These are phyloP conservation scores for Drosophila seclusa DNA, from an alignment of 2,888 invertebrate species.

Conservation along the genomic window DNA sequence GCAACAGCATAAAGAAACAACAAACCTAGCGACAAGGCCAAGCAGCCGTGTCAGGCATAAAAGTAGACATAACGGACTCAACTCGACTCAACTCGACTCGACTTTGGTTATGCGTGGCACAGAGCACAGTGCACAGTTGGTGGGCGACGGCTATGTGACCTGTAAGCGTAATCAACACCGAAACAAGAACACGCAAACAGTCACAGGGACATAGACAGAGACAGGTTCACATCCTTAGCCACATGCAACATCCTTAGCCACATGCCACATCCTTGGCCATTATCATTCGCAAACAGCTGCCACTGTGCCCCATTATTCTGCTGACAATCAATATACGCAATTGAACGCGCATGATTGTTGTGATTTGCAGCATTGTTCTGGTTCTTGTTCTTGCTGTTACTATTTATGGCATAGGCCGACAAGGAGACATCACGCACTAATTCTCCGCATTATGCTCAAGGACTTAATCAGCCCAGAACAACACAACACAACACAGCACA, in stretches of 20 bases:
- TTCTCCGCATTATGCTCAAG: conserved; percentile 4
- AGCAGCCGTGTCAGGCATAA: conserved; percentile 56
- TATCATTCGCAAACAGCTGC: conserved; percentile 38
- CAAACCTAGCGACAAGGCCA: conserved; percentile 51
- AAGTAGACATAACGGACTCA: conserved; percentile 52
- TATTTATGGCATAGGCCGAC: conserved; percentile 6
- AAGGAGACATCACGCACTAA: conserved; percentile 9
- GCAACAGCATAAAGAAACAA: conserved; percentile 9
- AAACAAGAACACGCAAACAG: conserved; percentile 3
- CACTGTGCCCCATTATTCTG: conserved; percentile 61
- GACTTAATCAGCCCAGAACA: conserved; percentile 38
- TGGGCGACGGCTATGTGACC: conserved; percentile 68
- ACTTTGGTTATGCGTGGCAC: conserved; percentile 14
- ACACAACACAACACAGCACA: conserved; percentile 5
- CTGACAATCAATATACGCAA: conserved; percentile 79
- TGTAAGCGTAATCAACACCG: conserved; percentile 67
- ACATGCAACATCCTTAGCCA: conserved; percentile 10
- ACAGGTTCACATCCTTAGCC: conserved; percentile 9
- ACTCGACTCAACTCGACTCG: conserved; percentile 10
- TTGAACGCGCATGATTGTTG: conserved; percentile 73
- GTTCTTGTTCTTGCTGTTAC: neutral
- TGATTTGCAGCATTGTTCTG: conserved; percentile 58
- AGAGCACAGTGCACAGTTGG: conserved; percentile 26
- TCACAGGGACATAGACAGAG: neutral
- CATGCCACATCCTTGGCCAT: conserved; percentile 12